These are phyloP conservation scores for Epirrita christyi DNA, from an alignment of 2,888 invertebrate species.

Conservation along the genomic window DNA sequence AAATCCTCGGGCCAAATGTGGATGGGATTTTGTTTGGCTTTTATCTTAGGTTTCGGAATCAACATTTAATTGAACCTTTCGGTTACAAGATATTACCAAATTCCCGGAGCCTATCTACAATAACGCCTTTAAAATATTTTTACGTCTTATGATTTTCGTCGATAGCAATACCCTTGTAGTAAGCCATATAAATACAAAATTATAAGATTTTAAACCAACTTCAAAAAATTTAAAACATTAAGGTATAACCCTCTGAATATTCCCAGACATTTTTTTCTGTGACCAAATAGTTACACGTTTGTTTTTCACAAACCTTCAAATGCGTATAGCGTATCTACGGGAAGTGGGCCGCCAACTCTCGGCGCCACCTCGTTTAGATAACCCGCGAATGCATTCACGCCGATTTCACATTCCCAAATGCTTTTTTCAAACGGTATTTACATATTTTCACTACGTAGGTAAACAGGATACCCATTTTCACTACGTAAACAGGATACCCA, in stretches of 20 bases:
- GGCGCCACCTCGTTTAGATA: slow-evolving; percentile 41
- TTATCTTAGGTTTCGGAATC: slow-evolving; percentile 32
- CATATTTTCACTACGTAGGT: slow-evolving; percentile 20
- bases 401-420: slow-evolving; percentile 36
- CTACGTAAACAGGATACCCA: no score
- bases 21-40: slow-evolving; percentile 44
- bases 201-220: no score
- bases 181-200: no score
- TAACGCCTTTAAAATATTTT: no score
- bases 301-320: slow-evolving; percentile 30
- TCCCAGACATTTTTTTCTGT: slow-evolving; percentile 4
- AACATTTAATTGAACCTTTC: slow-evolving; percentile 40
- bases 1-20: slow-evolving; percentile 44
- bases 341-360: slow-evolving; percentile 26
- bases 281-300: slow-evolving; percentile 27
- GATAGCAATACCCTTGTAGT: no score
- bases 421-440: slow-evolving; percentile 36
- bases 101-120: slow-evolving; percentile 1
- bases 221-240: background rate
- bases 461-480: no score
- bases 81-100: slow-evolving; percentile 15
- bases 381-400: slow-evolving; percentile 32
- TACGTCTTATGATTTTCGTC: no score
- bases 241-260: slow-evolving; percentile 14
- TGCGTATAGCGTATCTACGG: slow-evolving; percentile 26